phyloP scores from a whole-genome alignment of 2,797 vertebrate species.

The Parauchenoglanis punctatus region DNA sequence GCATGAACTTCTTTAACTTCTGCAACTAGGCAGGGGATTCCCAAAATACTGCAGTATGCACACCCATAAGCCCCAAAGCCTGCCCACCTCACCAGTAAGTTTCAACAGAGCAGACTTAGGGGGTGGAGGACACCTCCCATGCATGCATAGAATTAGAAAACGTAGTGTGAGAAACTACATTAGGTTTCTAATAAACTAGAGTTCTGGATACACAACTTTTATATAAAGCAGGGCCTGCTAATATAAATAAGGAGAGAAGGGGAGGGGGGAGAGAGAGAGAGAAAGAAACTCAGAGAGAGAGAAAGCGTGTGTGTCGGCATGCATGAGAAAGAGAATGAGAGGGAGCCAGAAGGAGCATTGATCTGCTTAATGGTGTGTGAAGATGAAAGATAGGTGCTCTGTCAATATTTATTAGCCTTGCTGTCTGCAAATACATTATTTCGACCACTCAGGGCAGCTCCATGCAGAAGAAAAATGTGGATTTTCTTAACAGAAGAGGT shows the following conservation, averaged over 20 bases:
- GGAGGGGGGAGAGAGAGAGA: neutral
- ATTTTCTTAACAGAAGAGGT: neutral
- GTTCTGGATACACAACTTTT: neutral
- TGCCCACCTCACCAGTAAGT: constrained; percentile 44
- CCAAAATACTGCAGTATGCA: constrained; percentile 66
- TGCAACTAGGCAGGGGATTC: constrained; percentile 55
- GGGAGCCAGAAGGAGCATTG: neutral
- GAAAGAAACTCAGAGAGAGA: neutral
- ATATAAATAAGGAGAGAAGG: neutral
- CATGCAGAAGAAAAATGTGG: neutral
- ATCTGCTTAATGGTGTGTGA: neutral
- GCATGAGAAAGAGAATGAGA: neutral
- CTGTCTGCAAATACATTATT: neutral
- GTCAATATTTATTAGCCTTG: constrained; percentile 20
- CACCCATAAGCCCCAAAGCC: constrained; percentile 57
- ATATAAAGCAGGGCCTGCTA: neutral
- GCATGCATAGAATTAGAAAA: neutral
- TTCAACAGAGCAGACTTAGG: neutral
- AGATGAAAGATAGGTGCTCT: constrained; percentile 6
- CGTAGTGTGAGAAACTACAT: neutral
- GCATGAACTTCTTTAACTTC: constrained; percentile 60
- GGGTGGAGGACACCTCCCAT: neutral
- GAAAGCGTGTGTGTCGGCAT: neutral
- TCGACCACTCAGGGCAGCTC: neutral
- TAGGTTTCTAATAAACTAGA: neutral